Evolutionary conservation across 2,888 invertebrate genomes (phyloP), one percentile per base, ranked within the genome.

Genomic region (Lagria hirta): DNA sequence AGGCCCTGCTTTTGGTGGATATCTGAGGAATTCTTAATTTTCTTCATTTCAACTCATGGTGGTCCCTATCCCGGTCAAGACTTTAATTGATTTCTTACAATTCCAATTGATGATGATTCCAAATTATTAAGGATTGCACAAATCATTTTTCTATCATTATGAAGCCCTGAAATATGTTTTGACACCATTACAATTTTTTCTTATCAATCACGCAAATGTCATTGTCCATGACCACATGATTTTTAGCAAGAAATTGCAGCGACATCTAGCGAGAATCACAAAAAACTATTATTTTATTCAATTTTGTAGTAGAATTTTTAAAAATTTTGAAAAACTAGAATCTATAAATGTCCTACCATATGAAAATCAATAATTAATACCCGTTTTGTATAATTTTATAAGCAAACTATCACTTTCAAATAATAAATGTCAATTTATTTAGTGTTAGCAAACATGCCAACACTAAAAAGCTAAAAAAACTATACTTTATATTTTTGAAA

Each of bases 41-140:
- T 78, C 73, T 75, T 79, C 78, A 79, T 75, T 62, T 74, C 72
- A 70, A 70, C 69, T 75, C 75, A 76, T 75, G 62, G 67, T 72
- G 60, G n/a, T n/a, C n/a, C n/a, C 62, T 64, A 66, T 57, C 63
- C 63, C 66, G 66, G 71, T 72, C 72, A 72, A 70, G 72, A 72
- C 66, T 71, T 70, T 58, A 68, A 62, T 40, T 63, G 62, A 57
- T 59, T 62, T 58, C 62, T 61, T 53, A 51, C 62, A 55, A 61
- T 57, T 57, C 52, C 30, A n/a, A n/a, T n/a, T n/a, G 13, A 37
- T 57, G 41, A 55, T 57, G 52, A 57, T 57, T 62, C 54, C 61
- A 58, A 55, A 58, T 51, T 58, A 55, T 61, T 55, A 49, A 55
- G 52, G 52, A 55, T 56, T 49, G 56, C 51, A 62, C 53, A 61